phyloP scores from a whole-genome alignment of 2,113 vertebrate species.

The Aegithalos caudatus region DNA sequence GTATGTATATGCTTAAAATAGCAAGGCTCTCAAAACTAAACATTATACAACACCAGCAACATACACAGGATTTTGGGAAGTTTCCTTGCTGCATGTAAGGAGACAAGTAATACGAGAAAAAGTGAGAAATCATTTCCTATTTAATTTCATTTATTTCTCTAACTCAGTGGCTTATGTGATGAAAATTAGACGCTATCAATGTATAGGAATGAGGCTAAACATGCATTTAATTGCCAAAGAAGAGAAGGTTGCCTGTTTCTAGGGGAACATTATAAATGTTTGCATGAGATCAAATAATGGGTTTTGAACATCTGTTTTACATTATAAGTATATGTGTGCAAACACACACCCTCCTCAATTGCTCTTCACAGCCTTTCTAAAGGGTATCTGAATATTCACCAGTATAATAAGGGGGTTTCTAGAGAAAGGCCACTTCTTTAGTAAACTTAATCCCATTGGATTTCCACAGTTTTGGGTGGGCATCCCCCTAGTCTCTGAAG shows the following conservation, averaged over 20 bases:
- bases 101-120: not conserved
- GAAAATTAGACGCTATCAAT: not conserved
- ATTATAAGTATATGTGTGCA: not conserved
- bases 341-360: not conserved
- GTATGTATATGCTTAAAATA: not conserved
- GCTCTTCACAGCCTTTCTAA: not conserved
- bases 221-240: not conserved
- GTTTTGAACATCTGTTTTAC: not conserved
- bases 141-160: not conserved
- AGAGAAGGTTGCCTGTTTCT: not conserved
- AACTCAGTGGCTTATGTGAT: not conserved
- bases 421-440: not conserved
- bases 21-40: not conserved
- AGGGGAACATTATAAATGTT: not conserved
- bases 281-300: not conserved
- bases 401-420: not conserved
- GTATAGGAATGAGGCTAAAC: not conserved
- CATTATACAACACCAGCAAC: not conserved
- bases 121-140: not conserved
- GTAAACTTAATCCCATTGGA: not conserved
- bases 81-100: not conserved
- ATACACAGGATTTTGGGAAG: not conserved
- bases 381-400: not conserved
- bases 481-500: not conserved
- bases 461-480: not conserved